Conservation (phyloP, 2,113 vertebrate species). For the Tylochromis polylepis region DNA sequence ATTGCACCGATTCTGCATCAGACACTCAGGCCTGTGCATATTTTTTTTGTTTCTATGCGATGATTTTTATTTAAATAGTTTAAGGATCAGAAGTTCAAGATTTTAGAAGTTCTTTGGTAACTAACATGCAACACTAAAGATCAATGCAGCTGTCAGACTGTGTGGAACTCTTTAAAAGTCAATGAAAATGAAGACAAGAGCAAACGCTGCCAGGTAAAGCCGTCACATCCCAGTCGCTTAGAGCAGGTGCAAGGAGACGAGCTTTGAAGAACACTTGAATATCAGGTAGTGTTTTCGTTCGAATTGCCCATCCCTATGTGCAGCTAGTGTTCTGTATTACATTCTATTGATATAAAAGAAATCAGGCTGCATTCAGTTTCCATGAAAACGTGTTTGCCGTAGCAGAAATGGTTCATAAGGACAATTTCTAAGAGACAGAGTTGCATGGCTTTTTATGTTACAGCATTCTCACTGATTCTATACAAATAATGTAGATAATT, state of each 20-base stretch:
- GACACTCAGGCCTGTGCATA: background rate
- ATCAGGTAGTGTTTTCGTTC: background rate
- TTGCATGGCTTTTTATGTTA: background rate
- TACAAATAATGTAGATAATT: background rate
- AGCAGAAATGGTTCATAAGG: background rate
- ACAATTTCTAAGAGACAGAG: background rate
- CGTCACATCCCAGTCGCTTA: background rate
- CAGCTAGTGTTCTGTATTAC: background rate
- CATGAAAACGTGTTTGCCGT: background rate
- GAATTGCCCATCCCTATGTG: background rate
- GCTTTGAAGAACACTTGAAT: background rate
- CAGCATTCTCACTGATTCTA: background rate
- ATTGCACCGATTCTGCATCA: accelerated
- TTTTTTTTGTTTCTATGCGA: background rate
- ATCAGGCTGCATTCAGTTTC: background rate
- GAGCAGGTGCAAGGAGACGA: background rate
- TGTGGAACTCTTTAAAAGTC: background rate
- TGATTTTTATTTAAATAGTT: background rate
- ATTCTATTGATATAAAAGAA: background rate
- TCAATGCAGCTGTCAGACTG: background rate
- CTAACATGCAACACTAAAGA: background rate
- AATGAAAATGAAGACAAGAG: background rate
- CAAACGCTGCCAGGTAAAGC: background rate
- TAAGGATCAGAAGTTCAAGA: background rate
- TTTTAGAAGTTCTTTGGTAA: background rate